Evolutionary conservation across 1,140 invertebrate genomes (phyloP).

Genomic region (Neodiprion pinetum): DNA sequence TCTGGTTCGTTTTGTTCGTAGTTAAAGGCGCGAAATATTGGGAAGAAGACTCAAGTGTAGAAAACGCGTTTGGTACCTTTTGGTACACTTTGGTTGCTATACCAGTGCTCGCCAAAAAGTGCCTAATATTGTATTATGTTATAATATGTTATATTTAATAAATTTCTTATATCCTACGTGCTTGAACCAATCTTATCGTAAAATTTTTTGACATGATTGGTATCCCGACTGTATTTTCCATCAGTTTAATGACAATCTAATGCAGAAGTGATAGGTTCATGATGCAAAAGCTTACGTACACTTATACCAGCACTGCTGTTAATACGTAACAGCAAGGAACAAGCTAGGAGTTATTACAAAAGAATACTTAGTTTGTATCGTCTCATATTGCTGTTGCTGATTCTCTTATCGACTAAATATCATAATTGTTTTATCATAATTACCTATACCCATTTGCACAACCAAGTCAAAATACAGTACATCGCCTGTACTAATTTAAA

Average conservation of each 20-base stretch:
- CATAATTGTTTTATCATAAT: constrained; percentile 3
- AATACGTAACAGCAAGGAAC: constrained; percentile 12
- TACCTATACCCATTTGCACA: constrained; percentile 40
- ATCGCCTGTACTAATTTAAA: constrained; percentile 43
- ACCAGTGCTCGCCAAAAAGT: no score
- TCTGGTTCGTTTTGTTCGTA: no score
- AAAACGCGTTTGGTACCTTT: no score
- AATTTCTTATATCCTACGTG: not conserved
- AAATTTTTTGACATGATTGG: not conserved
- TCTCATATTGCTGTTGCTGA: not conserved
- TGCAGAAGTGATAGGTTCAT: not conserved
- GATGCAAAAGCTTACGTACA: not conserved
- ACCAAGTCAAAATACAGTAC: constrained; percentile 49
- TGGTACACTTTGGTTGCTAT: not conserved
- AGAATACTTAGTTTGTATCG: constrained; percentile 2
- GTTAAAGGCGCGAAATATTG: no score
- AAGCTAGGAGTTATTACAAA: constrained; percentile 18
- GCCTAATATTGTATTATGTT: not conserved
- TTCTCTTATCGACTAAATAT: not conserved
- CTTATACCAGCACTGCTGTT: not conserved
- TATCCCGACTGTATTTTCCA: not conserved
- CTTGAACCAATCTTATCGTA: not conserved
- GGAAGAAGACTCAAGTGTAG: no score
- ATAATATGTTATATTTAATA: not conserved
- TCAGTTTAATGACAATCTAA: not conserved